phyloP scores from a whole-genome alignment of 2,113 vertebrate genomes.

The Cynoglossus semilaevis region DNA sequence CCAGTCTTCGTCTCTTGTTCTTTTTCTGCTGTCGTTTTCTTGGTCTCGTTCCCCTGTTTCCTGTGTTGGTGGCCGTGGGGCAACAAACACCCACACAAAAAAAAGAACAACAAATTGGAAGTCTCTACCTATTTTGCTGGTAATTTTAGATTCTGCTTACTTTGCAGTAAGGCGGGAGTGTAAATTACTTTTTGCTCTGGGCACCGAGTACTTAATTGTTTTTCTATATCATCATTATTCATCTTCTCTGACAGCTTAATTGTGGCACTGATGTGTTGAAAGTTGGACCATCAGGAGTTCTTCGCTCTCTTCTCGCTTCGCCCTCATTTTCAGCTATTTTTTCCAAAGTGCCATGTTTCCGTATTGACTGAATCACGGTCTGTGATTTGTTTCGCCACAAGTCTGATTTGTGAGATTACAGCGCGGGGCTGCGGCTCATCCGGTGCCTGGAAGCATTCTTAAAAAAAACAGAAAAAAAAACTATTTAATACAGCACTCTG shows the following conservation, averaged over 20 bases:
- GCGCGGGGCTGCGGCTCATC: conserved; percentile 17
- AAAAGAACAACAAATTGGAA: conserved; percentile 8
- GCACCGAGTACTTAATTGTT: conserved; percentile 64
- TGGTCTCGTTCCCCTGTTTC: not conserved
- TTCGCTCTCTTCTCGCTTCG: conserved; percentile 13
- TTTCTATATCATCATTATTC: conserved; percentile 61
- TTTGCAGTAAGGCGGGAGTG: conserved; percentile 37
- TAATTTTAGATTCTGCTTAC: conserved; percentile 48
- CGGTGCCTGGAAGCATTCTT: conserved; percentile 58
- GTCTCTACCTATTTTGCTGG: conserved; percentile 5
- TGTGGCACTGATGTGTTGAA: conserved; percentile 64
- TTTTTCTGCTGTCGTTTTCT: not conserved
- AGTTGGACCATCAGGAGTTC: conserved; percentile 63
- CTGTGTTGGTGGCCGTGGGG: not conserved
- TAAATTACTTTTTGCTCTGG: conserved; percentile 51
- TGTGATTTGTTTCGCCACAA: conserved; percentile 26
- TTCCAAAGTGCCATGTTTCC: conserved; percentile 40
- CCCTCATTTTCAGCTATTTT: conserved; percentile 42
- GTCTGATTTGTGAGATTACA: conserved; percentile 56
- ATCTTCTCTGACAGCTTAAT: conserved; percentile 65
- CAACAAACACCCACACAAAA: not conserved
- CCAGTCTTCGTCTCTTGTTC: conserved; percentile 2
- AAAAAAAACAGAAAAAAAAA: no score
- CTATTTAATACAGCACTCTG: conserved; percentile 45
- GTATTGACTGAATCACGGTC: conserved; percentile 38